phyloP scores from a whole-genome alignment of 2,797 vertebrate species.

The Protosalanx chinensis region DNA sequence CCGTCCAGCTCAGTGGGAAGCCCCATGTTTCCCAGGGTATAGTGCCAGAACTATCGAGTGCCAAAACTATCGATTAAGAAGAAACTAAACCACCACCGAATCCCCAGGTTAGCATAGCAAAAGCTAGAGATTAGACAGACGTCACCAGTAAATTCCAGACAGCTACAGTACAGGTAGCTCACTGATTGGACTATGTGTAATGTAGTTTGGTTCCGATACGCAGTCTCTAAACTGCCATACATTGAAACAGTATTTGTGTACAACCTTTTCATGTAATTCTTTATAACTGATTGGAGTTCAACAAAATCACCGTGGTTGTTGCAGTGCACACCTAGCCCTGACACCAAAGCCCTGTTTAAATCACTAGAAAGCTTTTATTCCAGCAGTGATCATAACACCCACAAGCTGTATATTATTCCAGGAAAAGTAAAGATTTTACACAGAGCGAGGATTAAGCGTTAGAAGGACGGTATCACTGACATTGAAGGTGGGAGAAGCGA shows the following conservation, averaged over 20 bases:
- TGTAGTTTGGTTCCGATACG: background rate
- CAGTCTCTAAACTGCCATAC: background rate
- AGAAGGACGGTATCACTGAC: conserved; percentile 15
- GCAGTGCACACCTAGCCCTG: background rate
- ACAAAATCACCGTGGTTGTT: background rate
- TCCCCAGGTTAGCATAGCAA: conserved; percentile 31
- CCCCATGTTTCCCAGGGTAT: conserved; percentile 38
- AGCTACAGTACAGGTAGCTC: conserved; percentile 12
- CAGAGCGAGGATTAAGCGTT: conserved; percentile 37
- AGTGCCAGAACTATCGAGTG: conserved; percentile 33
- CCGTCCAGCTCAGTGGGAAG: conserved; percentile 48
- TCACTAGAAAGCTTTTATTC: background rate
- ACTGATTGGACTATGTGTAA: background rate
- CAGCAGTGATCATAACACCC: conserved; percentile 48
- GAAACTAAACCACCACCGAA: conserved; percentile 66
- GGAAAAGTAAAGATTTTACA: conserved; percentile 38
- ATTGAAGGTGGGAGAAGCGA: background rate
- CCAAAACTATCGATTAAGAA: conserved; percentile 38
- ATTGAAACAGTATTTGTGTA: background rate
- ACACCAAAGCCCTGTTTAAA: background rate
- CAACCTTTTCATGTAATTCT: background rate
- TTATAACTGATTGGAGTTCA: background rate
- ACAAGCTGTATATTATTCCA: conserved; percentile 73
- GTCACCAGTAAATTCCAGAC: conserved; percentile 30
- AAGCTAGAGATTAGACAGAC: conserved; percentile 31